Base-by-base conservation (phyloP, 2,113 vertebrate genomes). In the Daubentonia madagascariensis region DNA sequence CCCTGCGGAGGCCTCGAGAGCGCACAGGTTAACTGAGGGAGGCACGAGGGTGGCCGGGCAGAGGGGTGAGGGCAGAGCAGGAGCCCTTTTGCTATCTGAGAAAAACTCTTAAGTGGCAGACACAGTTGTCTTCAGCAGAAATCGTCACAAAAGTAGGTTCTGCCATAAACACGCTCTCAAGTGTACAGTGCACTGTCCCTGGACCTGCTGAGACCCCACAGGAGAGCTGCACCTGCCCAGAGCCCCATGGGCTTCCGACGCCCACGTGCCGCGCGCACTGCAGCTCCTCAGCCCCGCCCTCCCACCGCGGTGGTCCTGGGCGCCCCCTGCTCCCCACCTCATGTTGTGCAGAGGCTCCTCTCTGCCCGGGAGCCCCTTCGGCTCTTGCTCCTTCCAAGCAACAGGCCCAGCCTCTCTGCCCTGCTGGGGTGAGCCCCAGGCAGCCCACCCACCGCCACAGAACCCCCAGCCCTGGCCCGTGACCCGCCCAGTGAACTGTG, bases 101-200 rank as follows among this genome's bases (percentile, higher is more conserved):
- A 35, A 43, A 4, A 37, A 11, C 6, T n/a, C 16, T 22, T 14
- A 3, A 11, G 11, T 2, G 37, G 1, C 0, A 0, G 48, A 18
- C 6, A 0, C 3, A 8, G 8, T 52, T 67, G 3, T n/a, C 22
- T 1, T 18, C 1, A 30, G 23, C 22, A 35, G 28, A 86, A 40
- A 4, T 4, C 28, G 5, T 1, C 20, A 12, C 10, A 1, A 4
- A 40, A 2, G 52, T 9, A 17, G n/a, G 6, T 22, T 8, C 18
- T 4, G 0, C 18, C 1, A 20, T 32, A 13, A 2, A 1, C 2
- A 4, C 1, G 3, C 32, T 9, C 59, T 22, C 25, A 1, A 2
- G 0, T 0, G 1, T 10, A 0, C 35, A 12, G 32, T 52, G 57
- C 7, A 0, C 0, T 8, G 12, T 57, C 67, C 70, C n/a, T 9